Conservation (phyloP, 1,140 invertebrate genomes). For the Monomorium pharaonis region DNA sequence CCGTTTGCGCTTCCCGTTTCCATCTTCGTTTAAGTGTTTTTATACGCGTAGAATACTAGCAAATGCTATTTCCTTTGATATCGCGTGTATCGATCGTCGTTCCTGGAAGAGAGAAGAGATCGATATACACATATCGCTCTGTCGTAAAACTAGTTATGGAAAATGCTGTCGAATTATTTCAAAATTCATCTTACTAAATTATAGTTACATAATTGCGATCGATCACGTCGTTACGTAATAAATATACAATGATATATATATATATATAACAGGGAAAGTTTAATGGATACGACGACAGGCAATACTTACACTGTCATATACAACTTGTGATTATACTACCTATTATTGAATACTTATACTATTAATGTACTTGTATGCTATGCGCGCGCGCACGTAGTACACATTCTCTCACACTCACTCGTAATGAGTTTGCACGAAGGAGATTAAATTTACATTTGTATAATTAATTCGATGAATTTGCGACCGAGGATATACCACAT, state of each 20-base stretch:
- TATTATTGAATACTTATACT: background rate
- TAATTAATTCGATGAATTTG: too few relatives aligned
- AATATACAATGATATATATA: background rate
- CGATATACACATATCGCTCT: background rate
- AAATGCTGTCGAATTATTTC: background rate
- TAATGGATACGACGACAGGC: background rate
- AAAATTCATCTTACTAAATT: background rate
- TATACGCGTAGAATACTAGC: background rate
- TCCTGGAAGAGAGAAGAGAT: background rate
- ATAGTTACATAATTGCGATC: background rate
- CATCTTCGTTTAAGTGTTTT: background rate
- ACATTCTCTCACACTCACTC: too few relatives aligned
- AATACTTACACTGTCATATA: background rate
- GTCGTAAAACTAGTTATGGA: background rate
- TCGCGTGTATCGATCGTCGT: conserved; percentile 8
- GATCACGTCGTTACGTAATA: background rate
- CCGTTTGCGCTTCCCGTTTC: background rate
- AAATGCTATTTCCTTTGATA: background rate
- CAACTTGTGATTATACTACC: background rate
- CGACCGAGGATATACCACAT: too few relatives aligned
- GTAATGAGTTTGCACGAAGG: too few relatives aligned
- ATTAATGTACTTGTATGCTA: background rate
- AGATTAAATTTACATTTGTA: too few relatives aligned
- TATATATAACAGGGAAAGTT: background rate
- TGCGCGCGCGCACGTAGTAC: too few relatives aligned